Base-by-base conservation (phyloP, 1,140 invertebrate genomes). In the Drosophila ananassae region DNA sequence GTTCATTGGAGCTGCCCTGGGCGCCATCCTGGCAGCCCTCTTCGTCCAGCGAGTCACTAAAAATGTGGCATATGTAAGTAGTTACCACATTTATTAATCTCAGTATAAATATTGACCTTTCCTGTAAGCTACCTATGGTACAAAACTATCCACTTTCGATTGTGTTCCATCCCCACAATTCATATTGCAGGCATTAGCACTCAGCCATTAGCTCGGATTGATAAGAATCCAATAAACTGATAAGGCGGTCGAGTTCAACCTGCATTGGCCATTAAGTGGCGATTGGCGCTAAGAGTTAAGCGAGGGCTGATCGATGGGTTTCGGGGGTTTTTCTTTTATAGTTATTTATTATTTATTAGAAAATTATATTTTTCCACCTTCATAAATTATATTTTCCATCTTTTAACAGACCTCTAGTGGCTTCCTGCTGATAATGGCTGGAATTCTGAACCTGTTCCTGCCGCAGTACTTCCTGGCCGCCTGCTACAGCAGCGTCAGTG, bases 61-160 rank as follows among this genome's bases (percentile, higher is more conserved):
- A 73, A 91, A 91, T 67, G 73, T 91, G 55, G 82, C 90, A 52
- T 90, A 87, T 73, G 90, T 91, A 81, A 83, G 90, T 91, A 22
- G 12, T 8, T 6, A 8, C 25, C 5, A n/a, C 3, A 57, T 13
- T 17, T 30, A 24, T 52, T 51, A 51, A 34, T 52, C 30, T 22
- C 17, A 13, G 21, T 22, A 3, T 44, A 21, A 44, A 7, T 17
- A 10, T 41, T 48, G 10, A 10, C 17, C 63, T 51, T 37, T 37
- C 12, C 32, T 48, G 46, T 30, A 46, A 41, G 47, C 22, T 60
- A 5, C 24, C 25, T 22, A 17, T 17, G 17, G 17, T 17, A 9
- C 17, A 8, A 30, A 47, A 39, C 62, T 8, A 48, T 50, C 13
- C 12, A 22, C n/a, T 30, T 53, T 8, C 60, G 47, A 12, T 53